Base-by-base conservation (phyloP, 2,888 invertebrate genomes). In the Polyploca ridens region DNA sequence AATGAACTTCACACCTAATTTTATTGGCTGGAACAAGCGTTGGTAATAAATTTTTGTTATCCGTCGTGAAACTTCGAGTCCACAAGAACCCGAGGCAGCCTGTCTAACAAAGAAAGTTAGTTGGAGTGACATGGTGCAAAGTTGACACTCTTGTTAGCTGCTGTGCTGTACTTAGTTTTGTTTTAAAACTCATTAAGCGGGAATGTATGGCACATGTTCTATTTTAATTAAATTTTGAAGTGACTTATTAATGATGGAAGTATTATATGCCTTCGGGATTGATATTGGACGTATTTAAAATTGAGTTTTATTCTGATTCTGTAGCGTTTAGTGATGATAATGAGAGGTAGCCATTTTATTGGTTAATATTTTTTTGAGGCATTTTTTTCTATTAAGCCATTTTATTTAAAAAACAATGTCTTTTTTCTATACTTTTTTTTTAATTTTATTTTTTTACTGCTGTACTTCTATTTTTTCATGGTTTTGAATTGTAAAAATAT, bases 141-240 rank as follows among this genome's bases (percentile, higher is more conserved):
- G 61, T 67, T 67, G 64, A 64, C 66, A 57, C 62, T 60, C 44
- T 64, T 67, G 60, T 64, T 64, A 38, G 63, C 19, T 5, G 38
- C 41, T 19, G 44, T 5, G 38, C 41, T 19, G 44, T 61, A 35
- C 63, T 62, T 61, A 19, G 46, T 63, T 61, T 61, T 54, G 59
- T 38, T 64, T 67, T 63, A 54, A 64, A 67, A 64, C 66, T 67
- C 64, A 64, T 64, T 63, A 54, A 33, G 44, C 16, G 10, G 16
- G 63, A 8, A 19, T 58, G 38, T 58, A 64, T 64, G 54, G 14
- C 14, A 10, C 10, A 54, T 19, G 54, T 54, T 54, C 54, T 54
- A 16, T 54, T 19, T 66, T 66, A 63, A 66, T 66, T 63, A 64
- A 63, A 64, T 19, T 16, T 54, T 54, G 2, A 10, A 19, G 54